These are phyloP conservation scores for Takifugu rubripes DNA, from an alignment of 2,797 vertebrate species.

Conservation along the genomic window DNA sequence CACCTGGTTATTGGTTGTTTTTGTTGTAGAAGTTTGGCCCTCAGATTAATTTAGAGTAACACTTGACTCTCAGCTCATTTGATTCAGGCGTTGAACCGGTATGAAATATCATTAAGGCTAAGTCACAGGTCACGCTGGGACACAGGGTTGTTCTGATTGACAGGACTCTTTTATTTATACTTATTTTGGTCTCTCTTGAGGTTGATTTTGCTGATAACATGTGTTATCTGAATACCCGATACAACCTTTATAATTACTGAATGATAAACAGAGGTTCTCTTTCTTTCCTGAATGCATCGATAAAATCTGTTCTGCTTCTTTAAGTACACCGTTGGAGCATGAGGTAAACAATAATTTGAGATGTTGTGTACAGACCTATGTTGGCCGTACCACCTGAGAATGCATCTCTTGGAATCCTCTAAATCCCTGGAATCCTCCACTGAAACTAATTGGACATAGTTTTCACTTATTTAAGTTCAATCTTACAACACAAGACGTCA, in stretches of 20 bases:
- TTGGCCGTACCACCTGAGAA: background rate
- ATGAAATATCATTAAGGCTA: background rate
- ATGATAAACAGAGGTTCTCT: background rate
- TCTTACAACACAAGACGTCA: constrained; percentile 7
- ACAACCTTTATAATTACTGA: constrained; percentile 8
- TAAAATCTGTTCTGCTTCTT: background rate
- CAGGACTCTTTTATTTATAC: constrained; percentile 1
- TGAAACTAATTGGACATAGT: background rate
- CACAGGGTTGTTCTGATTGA: background rate
- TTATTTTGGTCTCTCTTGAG: background rate
- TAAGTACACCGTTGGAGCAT: background rate
- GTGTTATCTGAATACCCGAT: background rate
- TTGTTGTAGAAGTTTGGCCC: constrained; percentile 1
- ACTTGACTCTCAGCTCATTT: background rate
- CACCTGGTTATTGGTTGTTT: constrained; percentile 16
- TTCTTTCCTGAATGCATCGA: background rate
- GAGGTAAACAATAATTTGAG: background rate
- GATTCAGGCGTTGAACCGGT: background rate
- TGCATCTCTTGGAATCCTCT: background rate
- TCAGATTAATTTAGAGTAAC: background rate
- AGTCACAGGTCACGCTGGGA: too few species aligned
- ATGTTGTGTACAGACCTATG: background rate
- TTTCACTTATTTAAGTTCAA: constrained; percentile 1
- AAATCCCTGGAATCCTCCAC: background rate
- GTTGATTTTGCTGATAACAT: constrained; percentile 20